Conservation (phyloP, 2,113 vertebrate genomes). For the Monopterus albus region DNA sequence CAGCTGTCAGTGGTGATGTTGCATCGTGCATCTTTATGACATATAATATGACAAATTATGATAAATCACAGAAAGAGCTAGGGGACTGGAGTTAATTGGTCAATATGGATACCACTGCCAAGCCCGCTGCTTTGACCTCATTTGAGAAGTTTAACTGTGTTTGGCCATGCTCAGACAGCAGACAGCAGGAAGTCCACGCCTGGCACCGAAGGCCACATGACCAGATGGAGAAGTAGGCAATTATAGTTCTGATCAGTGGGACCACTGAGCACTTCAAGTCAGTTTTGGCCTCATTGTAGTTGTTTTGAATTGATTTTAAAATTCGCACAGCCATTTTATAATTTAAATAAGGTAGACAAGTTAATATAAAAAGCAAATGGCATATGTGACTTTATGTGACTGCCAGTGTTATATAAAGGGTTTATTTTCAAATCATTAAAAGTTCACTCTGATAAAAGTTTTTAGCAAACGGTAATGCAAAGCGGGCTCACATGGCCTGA, state of each 20-base stretch:
- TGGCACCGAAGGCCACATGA: slow-evolving; percentile 49
- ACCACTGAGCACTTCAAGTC: slow-evolving; percentile 45
- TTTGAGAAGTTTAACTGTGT: slow-evolving; percentile 56
- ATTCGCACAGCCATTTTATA: slow-evolving; percentile 5
- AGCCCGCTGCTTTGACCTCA: slow-evolving; percentile 62
- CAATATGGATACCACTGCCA: slow-evolving; percentile 45
- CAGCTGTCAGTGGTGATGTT: neutral
- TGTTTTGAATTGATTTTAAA: slow-evolving; percentile 31
- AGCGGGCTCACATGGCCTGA: neutral
- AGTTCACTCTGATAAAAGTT: slow-evolving; percentile 30
- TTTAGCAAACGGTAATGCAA: slow-evolving; percentile 7
- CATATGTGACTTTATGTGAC: neutral
- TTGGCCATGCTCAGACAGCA: slow-evolving; percentile 42
- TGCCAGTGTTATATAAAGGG: slow-evolving; percentile 20
- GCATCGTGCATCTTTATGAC: too few relatives aligned
- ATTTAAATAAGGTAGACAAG: neutral
- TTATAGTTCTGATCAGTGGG: slow-evolving; percentile 64
- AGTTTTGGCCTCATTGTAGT: slow-evolving; percentile 39
- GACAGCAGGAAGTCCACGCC: slow-evolving; percentile 61
- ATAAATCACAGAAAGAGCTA: slow-evolving; percentile 38
- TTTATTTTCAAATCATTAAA: slow-evolving; percentile 12
- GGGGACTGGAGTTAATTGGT: slow-evolving; percentile 42
- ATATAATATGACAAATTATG: slow-evolving; percentile 41
- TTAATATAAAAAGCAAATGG: neutral
- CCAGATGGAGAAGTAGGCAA: slow-evolving; percentile 72